These are phyloP conservation scores for Tortrix viridana DNA, from an alignment of 2,888 invertebrate genomes.

Conservation along the genomic window DNA sequence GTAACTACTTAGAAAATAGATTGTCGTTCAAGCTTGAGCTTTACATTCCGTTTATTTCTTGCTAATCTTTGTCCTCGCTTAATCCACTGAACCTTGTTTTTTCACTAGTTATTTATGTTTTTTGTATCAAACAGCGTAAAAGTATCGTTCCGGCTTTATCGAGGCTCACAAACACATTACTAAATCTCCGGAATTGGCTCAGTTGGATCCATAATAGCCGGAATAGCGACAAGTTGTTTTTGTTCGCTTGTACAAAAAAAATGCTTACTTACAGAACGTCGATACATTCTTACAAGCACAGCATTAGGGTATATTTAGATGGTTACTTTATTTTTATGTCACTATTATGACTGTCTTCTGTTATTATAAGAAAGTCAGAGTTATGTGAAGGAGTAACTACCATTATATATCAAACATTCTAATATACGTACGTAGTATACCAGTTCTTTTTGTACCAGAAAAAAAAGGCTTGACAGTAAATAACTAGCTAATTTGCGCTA, in stretches of 20 bases:
- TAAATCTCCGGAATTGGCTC: constrained; percentile 62
- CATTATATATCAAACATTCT: not conserved
- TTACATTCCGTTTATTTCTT: not conserved
- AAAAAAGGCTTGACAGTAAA: too few relatives aligned
- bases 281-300: constrained; percentile 33
- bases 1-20: too few relatives aligned
- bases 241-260: constrained; percentile 40
- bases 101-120: constrained; percentile 58
- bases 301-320: constrained; percentile 4
- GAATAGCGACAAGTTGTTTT: constrained; percentile 52
- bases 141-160: constrained; percentile 46
- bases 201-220: constrained; percentile 45
- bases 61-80: constrained; percentile 5
- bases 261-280: constrained; percentile 27
- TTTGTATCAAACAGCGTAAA: constrained; percentile 51
- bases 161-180: constrained; percentile 61
- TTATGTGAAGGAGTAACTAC: not conserved
- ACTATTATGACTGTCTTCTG: not conserved
- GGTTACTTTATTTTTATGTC: constrained; percentile 12
- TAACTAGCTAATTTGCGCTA: too few relatives aligned
- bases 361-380: not conserved
- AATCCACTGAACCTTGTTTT: constrained; percentile 51
- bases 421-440: too few relatives aligned
- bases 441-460: too few relatives aligned
- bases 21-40: too few relatives aligned